phyloP scores from a whole-genome alignment of 2,113 vertebrate species.

The Tenrec ecaudatus region DNA sequence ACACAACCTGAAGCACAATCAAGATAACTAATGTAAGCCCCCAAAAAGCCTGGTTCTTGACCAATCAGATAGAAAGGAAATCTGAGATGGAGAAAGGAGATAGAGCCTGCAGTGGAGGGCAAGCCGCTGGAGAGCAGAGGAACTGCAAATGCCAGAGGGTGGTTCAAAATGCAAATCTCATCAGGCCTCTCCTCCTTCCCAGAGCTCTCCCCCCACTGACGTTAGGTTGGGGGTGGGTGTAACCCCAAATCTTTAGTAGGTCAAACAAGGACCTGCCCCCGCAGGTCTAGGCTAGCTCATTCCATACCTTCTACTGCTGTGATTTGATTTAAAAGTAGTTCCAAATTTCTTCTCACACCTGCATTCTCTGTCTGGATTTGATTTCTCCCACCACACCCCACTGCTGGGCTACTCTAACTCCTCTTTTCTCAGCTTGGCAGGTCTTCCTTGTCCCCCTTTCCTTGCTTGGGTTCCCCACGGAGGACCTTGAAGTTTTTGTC shows the following conservation, averaged over 20 bases:
- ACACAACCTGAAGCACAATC: neutral
- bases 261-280: neutral
- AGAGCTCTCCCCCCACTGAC: neutral
- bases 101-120: neutral
- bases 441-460: neutral
- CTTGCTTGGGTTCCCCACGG: neutral
- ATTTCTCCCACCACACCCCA: neutral
- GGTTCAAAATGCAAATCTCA: neutral
- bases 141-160: neutral
- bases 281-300: neutral
- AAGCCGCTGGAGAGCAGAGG: neutral
- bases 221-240: neutral
- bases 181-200: neutral
- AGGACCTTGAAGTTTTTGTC: too few relatives aligned
- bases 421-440: neutral
- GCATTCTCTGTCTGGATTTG: neutral
- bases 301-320: neutral
- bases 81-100: neutral
- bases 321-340: neutral
- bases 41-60: neutral
- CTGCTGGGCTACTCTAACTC: neutral
- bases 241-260: constrained; percentile 12
- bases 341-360: neutral
- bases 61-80: neutral
- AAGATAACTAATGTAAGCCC: neutral